These are phyloP conservation scores for Pantherophis alleghaniensis DNA, from an alignment of 2,797 vertebrate species.

Conservation along the genomic window DNA sequence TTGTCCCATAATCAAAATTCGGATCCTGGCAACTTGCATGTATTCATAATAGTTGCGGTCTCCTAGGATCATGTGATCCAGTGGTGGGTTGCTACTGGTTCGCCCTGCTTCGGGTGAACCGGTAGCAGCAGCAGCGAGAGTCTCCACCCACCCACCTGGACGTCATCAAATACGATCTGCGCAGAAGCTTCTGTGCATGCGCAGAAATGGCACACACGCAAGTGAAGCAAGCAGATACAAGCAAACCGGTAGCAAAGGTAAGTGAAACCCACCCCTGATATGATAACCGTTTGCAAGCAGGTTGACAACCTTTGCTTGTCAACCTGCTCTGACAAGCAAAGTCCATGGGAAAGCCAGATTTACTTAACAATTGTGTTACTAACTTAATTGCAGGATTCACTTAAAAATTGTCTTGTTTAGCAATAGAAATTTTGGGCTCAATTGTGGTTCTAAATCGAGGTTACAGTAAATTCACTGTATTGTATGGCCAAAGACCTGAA, in stretches of 20 bases:
- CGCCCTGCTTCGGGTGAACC: too few relatives aligned
- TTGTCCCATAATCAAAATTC: neutral
- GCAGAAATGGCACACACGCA: too few relatives aligned
- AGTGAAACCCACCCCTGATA: neutral
- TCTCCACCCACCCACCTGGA: too few relatives aligned
- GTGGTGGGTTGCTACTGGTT: too few relatives aligned
- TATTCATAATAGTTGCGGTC: neutral
- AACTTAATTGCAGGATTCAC: neutral
- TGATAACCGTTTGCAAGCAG: neutral
- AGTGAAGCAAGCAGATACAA: fast-evolving
- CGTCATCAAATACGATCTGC: too few relatives aligned
- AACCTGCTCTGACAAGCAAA: neutral
- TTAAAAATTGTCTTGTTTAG: neutral
- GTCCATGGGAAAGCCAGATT: neutral
- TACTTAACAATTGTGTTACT: neutral
- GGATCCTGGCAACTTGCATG: neutral
- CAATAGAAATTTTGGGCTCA: neutral
- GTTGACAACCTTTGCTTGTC: too few relatives aligned
- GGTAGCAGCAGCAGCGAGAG: too few relatives aligned
- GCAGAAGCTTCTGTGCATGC: too few relatives aligned
- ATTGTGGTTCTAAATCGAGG: neutral
- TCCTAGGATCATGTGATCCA: neutral
- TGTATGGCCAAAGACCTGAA: neutral
- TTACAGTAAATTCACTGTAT: neutral
- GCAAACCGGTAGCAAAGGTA: too few relatives aligned